Evolutionary conservation across 2,113 vertebrate genomes (phyloP), one percentile per base, ranked within the genome.

Genomic region (Melanerpes formicivorus): DNA sequence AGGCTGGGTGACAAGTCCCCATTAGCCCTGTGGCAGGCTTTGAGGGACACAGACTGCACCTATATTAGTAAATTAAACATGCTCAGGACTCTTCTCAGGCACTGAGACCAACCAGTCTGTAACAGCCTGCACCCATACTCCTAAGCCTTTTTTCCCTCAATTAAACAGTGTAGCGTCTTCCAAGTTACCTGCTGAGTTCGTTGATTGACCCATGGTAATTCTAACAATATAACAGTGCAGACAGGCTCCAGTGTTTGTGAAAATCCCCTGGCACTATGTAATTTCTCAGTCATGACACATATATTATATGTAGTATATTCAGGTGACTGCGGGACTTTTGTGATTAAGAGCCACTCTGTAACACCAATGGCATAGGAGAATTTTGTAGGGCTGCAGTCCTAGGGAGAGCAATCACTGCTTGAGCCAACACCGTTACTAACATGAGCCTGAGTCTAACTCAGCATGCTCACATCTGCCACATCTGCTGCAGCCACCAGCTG

Each of bases 321-420:
- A 26, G 11, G 11, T 70, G 40, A 65, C 55, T 6, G 11, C n/a
- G 82, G 22, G 44, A 62, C 29, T 93, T 81, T 17, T 48, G 34
- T 19, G 19, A 46, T 10, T 26, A 55, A 73, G 32, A 66, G 23
- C 34, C 4, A 1, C 55, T 80, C 21, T 1, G 4, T 77, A 87
- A 40, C 2, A 2, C 13, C 25, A 66, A 0, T 0, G 0, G 3
- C 26, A 2, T 27, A 17, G 42, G 18, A 83, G 27, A 90, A 62
- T 21, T 65, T 42, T 54, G 50, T 66, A 37, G 44, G 18, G 18
- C 48, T 77, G 27, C n/a, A 70, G 42, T 40, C 70, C 37, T 9
- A 29, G 40, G 63, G 55, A 90, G 86, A 90, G 50, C 26, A 80
- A 50, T 50, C 48, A 5, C 32, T 15, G 21, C 19, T 59, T n/a